Evolutionary conservation across 2,888 invertebrate genomes (phyloP).

Genomic region (Ptychoptera albimana): DNA sequence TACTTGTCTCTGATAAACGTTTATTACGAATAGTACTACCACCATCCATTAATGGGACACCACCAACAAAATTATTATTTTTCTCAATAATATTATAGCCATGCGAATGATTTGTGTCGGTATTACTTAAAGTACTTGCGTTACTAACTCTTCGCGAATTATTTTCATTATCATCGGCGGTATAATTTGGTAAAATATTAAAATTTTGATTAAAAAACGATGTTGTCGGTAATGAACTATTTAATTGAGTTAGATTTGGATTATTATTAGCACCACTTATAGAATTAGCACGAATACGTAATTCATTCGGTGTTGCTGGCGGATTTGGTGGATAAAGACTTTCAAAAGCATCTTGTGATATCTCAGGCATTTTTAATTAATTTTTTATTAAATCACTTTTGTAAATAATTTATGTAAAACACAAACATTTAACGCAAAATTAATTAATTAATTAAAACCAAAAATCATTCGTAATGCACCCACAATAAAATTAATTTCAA

Average conservation of each 20-base stretch:
- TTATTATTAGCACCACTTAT: slow-evolving; percentile 8
- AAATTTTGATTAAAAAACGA: not conserved
- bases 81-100: too few relatives aligned
- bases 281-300: slow-evolving; percentile 42
- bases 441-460: too few relatives aligned
- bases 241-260: not conserved
- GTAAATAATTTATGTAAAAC: too few relatives aligned
- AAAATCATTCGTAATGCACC: too few relatives aligned
- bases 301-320: slow-evolving; percentile 33
- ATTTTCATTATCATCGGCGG: not conserved
- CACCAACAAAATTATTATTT: slow-evolving; percentile 3
- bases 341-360: slow-evolving; percentile 34
- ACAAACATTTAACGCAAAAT: too few relatives aligned
- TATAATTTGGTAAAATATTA: not conserved
- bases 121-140: too few relatives aligned
- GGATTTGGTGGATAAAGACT: slow-evolving; percentile 37
- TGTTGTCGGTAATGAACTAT: not conserved
- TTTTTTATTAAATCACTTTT: not conserved
- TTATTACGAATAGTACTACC: not conserved
- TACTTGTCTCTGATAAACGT: not conserved
- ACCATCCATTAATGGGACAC: slow-evolving; percentile 2
- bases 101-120: too few relatives aligned
- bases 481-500: too few relatives aligned
- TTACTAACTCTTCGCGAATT: too few relatives aligned
- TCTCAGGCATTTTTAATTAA: slow-evolving; percentile 35